These are phyloP conservation scores for Zygaena filipendulae DNA, from an alignment of 2,888 invertebrate genomes.

Conservation along the genomic window DNA sequence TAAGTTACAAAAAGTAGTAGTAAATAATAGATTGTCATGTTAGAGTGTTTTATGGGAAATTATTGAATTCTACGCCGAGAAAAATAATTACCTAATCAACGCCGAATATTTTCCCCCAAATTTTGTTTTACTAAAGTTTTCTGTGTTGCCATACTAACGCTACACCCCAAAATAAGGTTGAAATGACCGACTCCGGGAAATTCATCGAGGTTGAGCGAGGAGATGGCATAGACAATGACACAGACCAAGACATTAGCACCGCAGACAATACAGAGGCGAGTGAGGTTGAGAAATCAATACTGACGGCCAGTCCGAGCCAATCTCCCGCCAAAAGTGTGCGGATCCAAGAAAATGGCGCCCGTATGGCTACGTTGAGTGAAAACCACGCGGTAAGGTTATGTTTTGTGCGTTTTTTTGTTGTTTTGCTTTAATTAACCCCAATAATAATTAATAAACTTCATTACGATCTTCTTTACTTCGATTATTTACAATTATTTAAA, in stretches of 20 bases:
- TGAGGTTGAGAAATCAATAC: constrained; percentile 22
- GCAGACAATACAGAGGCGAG: constrained; percentile 18
- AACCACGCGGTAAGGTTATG: constrained; percentile 36
- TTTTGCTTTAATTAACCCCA: constrained; percentile 19
- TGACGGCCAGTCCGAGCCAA: constrained; percentile 36
- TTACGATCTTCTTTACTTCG: too few relatives aligned
- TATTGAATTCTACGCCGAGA: too few relatives aligned
- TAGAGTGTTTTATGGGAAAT: too few relatives aligned
- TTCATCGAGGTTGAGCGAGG: constrained; percentile 63
- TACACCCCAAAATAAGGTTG: constrained; percentile 60
- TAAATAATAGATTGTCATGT: too few relatives aligned
- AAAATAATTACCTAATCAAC: too few relatives aligned
- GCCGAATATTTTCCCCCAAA: too few relatives aligned
- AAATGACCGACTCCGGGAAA: constrained; percentile 60
- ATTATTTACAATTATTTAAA: background rate
- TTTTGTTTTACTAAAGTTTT: too few relatives aligned
- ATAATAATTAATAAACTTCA: constrained; percentile 5
- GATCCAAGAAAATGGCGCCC: constrained; percentile 55
- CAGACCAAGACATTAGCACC: constrained; percentile 15
- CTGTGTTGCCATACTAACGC: constrained; percentile 56
- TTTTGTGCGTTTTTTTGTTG: constrained; percentile 14
- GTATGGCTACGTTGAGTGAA: constrained; percentile 37
- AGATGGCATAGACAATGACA: constrained; percentile 24
- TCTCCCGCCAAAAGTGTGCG: constrained; percentile 55
- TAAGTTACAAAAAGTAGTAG: too few relatives aligned